Evolutionary conservation across 2,888 invertebrate genomes (phyloP).

Genomic region (Nemoura dubitans): DNA sequence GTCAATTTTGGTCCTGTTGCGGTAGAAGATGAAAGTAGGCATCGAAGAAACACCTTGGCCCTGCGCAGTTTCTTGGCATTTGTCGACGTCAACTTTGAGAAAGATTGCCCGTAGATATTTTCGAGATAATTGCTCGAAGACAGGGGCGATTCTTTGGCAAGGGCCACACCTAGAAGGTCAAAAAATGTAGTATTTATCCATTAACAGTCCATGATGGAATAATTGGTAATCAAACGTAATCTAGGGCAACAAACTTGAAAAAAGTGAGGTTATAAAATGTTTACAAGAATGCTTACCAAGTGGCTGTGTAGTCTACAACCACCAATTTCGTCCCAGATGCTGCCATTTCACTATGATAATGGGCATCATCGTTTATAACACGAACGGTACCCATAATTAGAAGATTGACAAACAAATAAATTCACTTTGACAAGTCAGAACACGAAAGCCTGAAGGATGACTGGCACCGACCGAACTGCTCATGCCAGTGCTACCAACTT

Average conservation of each 20-base stretch:
- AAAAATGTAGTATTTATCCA: not conserved
- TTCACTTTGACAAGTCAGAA: not conserved
- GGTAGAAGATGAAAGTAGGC: conserved; percentile 98
- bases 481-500: not conserved
- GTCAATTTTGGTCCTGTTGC: conserved; percentile 87
- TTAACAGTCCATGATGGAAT: no score
- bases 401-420: not conserved
- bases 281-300: conserved; percentile 73
- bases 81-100: conserved; percentile 94
- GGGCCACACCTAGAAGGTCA: conserved; percentile 87
- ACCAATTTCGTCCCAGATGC: conserved; percentile 88
- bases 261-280: not conserved
- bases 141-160: conserved; percentile 92
- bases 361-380: conserved; percentile 77
- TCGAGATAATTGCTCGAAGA: conserved; percentile 86
- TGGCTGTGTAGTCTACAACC: conserved; percentile 94
- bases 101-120: conserved; percentile 92
- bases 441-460: not conserved
- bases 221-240: not conserved
- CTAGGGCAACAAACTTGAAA: not conserved
- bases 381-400: conserved; percentile 60
- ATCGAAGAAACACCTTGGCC: conserved; percentile 92
- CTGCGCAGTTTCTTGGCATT: conserved; percentile 88
- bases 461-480: not conserved
- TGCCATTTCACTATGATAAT: conserved; percentile 86